A percentile compares a stretch with the other conserved stretches of the same genome.
phyloP scores from a whole-genome alignment of 2,888 invertebrate genomes.

The Mycalesis mineus region DNA sequence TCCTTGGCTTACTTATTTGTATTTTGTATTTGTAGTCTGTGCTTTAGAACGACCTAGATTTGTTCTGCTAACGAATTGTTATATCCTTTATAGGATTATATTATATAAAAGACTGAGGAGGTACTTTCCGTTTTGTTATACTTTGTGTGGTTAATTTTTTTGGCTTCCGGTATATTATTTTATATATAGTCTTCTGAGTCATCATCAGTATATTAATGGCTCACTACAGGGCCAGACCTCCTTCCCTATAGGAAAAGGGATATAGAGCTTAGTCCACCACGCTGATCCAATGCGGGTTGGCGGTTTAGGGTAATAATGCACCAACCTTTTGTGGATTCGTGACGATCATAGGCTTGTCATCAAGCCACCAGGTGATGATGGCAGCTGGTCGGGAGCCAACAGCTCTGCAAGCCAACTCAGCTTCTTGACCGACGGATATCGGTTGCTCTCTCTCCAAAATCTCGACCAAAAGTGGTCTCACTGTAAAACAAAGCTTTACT shows the following conservation, averaged over 20 bases:
- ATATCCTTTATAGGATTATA: background rate
- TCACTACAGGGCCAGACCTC: no score
- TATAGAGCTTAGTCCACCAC: no score
- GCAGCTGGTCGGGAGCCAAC: constrained; percentile 92
- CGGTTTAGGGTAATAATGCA: no score
- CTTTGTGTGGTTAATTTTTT: background rate
- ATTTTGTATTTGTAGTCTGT: background rate
- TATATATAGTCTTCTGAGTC: no score
- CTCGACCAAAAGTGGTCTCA: constrained; percentile 87
- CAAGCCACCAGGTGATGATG: constrained; percentile 91
- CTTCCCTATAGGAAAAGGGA: no score
- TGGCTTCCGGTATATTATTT: background rate
- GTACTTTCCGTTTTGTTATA: background rate
- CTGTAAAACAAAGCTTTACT: constrained; percentile 56
- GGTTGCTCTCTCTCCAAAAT: constrained; percentile 89
- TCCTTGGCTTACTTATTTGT: constrained; percentile 1
- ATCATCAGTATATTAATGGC: no score
- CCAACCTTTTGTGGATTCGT: constrained; percentile 54
- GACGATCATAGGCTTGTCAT: constrained; percentile 80
- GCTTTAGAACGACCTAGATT: background rate
- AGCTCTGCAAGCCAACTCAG: constrained; percentile 89
- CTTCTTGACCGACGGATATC: constrained; percentile 88
- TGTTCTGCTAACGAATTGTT: background rate
- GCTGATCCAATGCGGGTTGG: no score
- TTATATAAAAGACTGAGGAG: background rate